Evolutionary conservation across 53 echinoderm and acorn worm species (phyloP).

Genomic region (Apostichopus leukothele): DNA sequence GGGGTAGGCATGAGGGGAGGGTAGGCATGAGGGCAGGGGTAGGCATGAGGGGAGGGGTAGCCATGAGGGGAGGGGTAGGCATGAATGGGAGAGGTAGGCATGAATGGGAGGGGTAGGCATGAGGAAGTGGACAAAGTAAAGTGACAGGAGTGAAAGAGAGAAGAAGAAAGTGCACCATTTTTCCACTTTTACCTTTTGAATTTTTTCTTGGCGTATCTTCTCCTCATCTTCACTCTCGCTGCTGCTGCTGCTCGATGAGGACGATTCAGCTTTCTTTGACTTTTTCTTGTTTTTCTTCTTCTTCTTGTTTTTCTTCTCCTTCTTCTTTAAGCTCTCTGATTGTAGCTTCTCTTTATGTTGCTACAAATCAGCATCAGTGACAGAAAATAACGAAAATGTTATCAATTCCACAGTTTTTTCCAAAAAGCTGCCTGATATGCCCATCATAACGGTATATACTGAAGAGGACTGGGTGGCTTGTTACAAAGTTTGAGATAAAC

Average conservation of each 20-base stretch:
- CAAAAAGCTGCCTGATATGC: no score
- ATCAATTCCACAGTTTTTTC: no score
- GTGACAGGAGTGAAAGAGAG: no score
- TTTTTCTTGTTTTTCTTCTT: constrained; percentile 72
- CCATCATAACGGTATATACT: no score
- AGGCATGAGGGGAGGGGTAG: no score
- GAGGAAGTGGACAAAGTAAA: neutral
- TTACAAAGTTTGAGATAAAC: no score
- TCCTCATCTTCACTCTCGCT: constrained; percentile 66
- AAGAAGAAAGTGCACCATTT: no score
- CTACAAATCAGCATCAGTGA: constrained; percentile 27
- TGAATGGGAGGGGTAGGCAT: neutral
- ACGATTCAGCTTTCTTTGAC: constrained; percentile 47
- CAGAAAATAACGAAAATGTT: no score
- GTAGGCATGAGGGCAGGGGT: neutral
- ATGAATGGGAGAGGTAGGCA: no score
- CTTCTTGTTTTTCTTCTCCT: constrained; percentile 86
- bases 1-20: neutral
- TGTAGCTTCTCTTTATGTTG: constrained; percentile 91
- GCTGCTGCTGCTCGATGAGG: constrained; percentile 18
- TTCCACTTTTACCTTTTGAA: constrained; percentile 65
- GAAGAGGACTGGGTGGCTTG: no score
- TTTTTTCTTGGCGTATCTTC: constrained; percentile 64
- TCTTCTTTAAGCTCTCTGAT: constrained; percentile 59
- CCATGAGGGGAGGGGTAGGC: no score